A percentile compares a stretch with the other conserved stretches of the same genome.
Conservation (phyloP, 2,113 vertebrate species). For the Halichoerus grypus region DNA sequence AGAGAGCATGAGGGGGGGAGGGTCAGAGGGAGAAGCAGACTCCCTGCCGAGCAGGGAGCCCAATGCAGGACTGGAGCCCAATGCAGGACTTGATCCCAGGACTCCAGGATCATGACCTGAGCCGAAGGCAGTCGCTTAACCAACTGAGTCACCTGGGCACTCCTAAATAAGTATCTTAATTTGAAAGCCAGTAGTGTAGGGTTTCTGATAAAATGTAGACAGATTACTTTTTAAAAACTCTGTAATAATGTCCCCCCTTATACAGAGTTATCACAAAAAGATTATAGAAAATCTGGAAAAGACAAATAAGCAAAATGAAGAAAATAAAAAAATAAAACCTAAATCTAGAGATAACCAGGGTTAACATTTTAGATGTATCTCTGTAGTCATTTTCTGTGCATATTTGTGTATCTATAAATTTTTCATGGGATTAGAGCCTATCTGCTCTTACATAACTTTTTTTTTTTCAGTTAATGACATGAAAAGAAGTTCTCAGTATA, state of each 20-base stretch:
- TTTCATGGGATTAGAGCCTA: background rate
- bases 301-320: slow-evolving; percentile 46
- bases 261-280: slow-evolving; percentile 49
- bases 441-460: background rate
- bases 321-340: background rate
- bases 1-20: too few relatives aligned
- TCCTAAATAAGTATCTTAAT: slow-evolving; percentile 50
- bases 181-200: slow-evolving; percentile 21
- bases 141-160: too few relatives aligned
- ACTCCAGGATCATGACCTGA: too few relatives aligned
- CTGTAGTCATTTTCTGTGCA: background rate
- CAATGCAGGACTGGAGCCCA: too few relatives aligned
- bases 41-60: too few relatives aligned
- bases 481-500: slow-evolving; percentile 29
- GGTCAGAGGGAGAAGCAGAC: too few relatives aligned
- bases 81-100: too few relatives aligned
- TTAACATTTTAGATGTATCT: slow-evolving; percentile 8
- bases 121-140: too few relatives aligned
- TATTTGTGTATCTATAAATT: background rate
- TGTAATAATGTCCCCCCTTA: background rate
- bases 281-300: slow-evolving; percentile 52
- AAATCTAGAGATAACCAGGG: slow-evolving; percentile 30
- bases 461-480: background rate
- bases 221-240: slow-evolving; percentile 52
- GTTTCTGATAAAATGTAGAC: slow-evolving; percentile 57